Conservation (phyloP, 2,888 invertebrate species). For the Phlogophora meticulosa region DNA sequence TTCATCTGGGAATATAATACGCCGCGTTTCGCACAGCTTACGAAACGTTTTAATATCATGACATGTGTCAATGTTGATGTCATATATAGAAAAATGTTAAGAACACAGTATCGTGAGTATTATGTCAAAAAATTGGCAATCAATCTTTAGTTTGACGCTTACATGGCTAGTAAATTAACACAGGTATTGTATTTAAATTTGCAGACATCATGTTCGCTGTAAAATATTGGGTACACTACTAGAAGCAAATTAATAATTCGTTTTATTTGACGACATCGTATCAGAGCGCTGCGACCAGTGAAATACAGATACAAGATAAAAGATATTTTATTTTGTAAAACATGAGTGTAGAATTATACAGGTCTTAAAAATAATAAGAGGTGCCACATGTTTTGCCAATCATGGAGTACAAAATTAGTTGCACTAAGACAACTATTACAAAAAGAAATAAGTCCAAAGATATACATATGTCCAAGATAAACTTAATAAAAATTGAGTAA, state of each 20-base stretch:
- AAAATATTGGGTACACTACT: neutral
- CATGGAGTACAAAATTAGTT: too few species aligned
- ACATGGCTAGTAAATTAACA: neutral
- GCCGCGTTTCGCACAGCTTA: constrained; percentile 17
- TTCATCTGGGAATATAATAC: constrained; percentile 15
- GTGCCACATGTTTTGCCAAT: too few species aligned
- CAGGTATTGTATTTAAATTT: constrained; percentile 19
- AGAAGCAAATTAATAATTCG: neutral
- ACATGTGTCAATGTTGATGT: constrained; percentile 15
- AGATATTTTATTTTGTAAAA: too few species aligned
- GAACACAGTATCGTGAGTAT: constrained; percentile 1
- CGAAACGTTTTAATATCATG: constrained; percentile 24
- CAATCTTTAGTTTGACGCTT: constrained; percentile 15
- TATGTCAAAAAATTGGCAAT: constrained; percentile 22
- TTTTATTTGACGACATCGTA: neutral
- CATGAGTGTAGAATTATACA: too few species aligned
- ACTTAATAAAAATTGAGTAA: constrained; percentile 10
- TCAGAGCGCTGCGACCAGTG: too few species aligned
- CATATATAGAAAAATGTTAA: constrained; percentile 22
- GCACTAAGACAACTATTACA: too few species aligned
- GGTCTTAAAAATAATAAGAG: too few species aligned
- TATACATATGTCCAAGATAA: too few species aligned
- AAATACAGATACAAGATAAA: too few species aligned
- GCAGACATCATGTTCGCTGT: neutral
- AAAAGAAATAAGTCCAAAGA: too few species aligned